Base-by-base conservation (phyloP, 2,797 vertebrate species). In the Aplochiton taeniatus region DNA sequence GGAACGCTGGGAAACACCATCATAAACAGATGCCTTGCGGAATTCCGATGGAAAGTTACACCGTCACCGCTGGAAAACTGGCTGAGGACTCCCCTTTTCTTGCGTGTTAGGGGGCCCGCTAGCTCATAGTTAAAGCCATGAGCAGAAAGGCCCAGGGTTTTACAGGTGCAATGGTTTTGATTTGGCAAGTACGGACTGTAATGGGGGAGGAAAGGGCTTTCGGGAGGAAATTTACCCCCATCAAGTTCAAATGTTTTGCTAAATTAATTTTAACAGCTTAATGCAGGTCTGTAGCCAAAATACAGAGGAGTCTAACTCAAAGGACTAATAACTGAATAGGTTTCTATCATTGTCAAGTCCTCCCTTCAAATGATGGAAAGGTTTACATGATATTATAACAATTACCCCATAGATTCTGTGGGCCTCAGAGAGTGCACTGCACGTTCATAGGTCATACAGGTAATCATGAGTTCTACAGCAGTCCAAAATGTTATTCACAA, bases 1-100 rank as follows among this genome's bases (percentile, higher is more conserved):
- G 69, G 74, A 85, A 84, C 78, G 75, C 77, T 87, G 90, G 87
- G 90, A 91, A 92, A 92, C 88, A 89, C 88, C 87, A 72, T 74
- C 65, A 75, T 90, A 88, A 91, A 91, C 83, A 85, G 78, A 79
- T 60, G 57, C 77, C 82, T 82, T 70, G 66, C 85, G 80, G 77
- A 88, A 86, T 75, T 76, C 79, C 60, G 70, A 82, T 85, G 87
- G 90, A 90, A 90, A 90, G 73, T 80, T 72, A 76, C 75, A 71
- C 72, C 19, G 61, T 76, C 79, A 75, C 72, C 56, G 56, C 69
- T 88, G 84, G 78, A 90, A 83, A 84, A 68, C 60, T 58, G 71
- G 75, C 71, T 72, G 83, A 78, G 87, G 88, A 86, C 81, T 85
- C 84, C 86, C 78, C 60, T 76, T 73, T 78, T 80, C 69, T 60